A percentile compares a stretch with the other conserved stretches of the same genome.
These are phyloP conservation scores for Drosophila tanythrix DNA, from an alignment of 2,888 invertebrate genomes.

Conservation along the genomic window DNA sequence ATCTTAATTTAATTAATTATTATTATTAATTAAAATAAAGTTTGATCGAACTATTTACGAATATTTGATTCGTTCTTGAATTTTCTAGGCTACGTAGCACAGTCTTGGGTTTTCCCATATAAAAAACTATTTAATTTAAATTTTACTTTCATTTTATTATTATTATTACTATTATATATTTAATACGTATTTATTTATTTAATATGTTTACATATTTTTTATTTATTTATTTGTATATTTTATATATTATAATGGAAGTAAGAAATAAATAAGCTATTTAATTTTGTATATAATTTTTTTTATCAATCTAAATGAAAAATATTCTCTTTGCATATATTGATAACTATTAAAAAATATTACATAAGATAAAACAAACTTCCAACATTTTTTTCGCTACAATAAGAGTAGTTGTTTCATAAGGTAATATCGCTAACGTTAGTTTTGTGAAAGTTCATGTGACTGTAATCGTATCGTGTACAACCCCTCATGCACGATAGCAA, in stretches of 20 bases:
- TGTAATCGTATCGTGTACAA: slow-evolving; percentile 10
- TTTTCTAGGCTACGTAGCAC: background rate
- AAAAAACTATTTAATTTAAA: background rate
- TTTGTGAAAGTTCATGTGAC: background rate
- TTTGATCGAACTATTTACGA: background rate
- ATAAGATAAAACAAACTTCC: background rate
- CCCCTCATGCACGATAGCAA: slow-evolving; percentile 24
- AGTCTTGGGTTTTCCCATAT: background rate
- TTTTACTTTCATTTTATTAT: background rate
- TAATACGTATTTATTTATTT: background rate
- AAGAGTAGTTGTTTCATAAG: background rate
- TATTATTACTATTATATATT: background rate
- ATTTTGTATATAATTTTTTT: background rate
- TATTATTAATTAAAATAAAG: background rate
- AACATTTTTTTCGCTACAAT: too few species aligned
- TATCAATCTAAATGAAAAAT: background rate
- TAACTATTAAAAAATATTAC: background rate
- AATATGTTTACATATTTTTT: background rate
- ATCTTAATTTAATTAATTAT: background rate
- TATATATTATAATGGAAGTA: background rate
- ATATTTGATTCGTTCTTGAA: background rate
- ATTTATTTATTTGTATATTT: background rate
- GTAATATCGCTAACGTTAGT: background rate
- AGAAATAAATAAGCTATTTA: background rate
- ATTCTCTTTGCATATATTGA: too few species aligned